Evolutionary conservation across 2,797 vertebrate genomes (phyloP), one percentile per base, ranked within the genome.

Genomic region (Oreonectes daqikongensis): DNA sequence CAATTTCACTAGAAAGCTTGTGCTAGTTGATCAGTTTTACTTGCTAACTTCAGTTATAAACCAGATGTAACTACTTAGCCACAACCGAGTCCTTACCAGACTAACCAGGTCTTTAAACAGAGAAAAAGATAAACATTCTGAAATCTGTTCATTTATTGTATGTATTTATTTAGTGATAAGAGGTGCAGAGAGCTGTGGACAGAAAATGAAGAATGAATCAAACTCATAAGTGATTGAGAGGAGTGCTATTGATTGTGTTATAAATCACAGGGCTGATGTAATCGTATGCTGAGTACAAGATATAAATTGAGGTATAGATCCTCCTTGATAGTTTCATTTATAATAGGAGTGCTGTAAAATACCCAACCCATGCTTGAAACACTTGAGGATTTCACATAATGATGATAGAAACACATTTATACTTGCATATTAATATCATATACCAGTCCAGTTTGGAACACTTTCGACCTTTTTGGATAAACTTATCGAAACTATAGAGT

Each of bases 211-310:
- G 15, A 64, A 14, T 38, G 17, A 53, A 50, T 50, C 50, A 63
- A 65, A 53, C 48, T 52, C 30, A 65, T 74, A 15, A 65, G 32
- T 53, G 60, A 63, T 30, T 50, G 30, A 53, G 10, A 14, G 32
- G 30, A 17, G 10, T 22, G 48, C 63, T 53, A 20, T 30, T 28
- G 59, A 60, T 32, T 64, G 60, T 40, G 72, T 4, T 53, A 53
- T 65, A 53, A 65, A 74, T 74, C 30, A 42, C 35, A n/a, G 5
- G 17, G 12, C 46, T 53, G 48, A 63, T 63, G 30, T 63, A 44
- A n/a, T 59, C 26, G 35, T 73, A 63, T 64, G 30, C 46, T 50
- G 26, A 50, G 28, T 71, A 46, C 65, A 50, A 32, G 5, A 8
- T 28, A 32, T 1, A 53, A n/a, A 73, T 9, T 38, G 5, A 73